Evolutionary conservation across 2,113 vertebrate genomes (phyloP).

Genomic region (Pristiophorus japonicus): DNA sequence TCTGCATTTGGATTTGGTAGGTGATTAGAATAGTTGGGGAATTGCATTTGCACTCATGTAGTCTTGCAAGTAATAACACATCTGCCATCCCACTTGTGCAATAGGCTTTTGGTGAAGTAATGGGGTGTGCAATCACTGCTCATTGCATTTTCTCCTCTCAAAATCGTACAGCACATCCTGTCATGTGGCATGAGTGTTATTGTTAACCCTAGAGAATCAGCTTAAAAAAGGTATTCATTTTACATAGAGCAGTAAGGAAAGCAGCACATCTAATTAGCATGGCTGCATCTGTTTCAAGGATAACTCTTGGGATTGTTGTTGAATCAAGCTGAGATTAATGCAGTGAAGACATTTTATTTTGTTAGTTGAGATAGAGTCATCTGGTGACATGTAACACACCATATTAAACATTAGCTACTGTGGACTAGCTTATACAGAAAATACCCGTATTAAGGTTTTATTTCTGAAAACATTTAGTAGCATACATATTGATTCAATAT

Average conservation of each 20-base stretch:
- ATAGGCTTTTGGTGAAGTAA: slow-evolving; percentile 47
- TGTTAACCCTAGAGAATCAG: slow-evolving; percentile 50
- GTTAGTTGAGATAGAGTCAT: slow-evolving; percentile 33
- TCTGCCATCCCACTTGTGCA: slow-evolving; percentile 47
- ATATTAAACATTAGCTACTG: neutral
- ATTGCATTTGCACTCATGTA: slow-evolving; percentile 59
- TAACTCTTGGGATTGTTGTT: slow-evolving; percentile 52
- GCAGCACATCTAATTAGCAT: slow-evolving; percentile 40
- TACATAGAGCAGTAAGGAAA: slow-evolving; percentile 47
- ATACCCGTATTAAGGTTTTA: neutral
- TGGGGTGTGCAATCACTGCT: slow-evolving; percentile 42
- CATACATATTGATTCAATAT: no score
- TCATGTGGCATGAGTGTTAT: slow-evolving; percentile 42
- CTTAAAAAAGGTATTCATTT: slow-evolving; percentile 53
- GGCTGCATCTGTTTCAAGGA: slow-evolving; percentile 34
- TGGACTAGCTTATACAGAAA: neutral
- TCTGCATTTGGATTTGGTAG: slow-evolving; percentile 71
- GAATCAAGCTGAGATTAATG: slow-evolving; percentile 57
- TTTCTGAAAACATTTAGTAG: neutral
- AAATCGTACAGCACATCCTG: slow-evolving; percentile 51
- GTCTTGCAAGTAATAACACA: slow-evolving; percentile 50
- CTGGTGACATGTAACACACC: slow-evolving; percentile 18
- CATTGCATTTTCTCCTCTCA: slow-evolving; percentile 44
- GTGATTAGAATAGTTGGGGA: slow-evolving; percentile 58
- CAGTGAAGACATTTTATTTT: slow-evolving; percentile 57